Percentiles rank a stretch among this genome's conserved stretches.
These are phyloP conservation scores for Cyaniris semiargus DNA, from an alignment of 2,888 invertebrate species.

Conservation along the genomic window DNA sequence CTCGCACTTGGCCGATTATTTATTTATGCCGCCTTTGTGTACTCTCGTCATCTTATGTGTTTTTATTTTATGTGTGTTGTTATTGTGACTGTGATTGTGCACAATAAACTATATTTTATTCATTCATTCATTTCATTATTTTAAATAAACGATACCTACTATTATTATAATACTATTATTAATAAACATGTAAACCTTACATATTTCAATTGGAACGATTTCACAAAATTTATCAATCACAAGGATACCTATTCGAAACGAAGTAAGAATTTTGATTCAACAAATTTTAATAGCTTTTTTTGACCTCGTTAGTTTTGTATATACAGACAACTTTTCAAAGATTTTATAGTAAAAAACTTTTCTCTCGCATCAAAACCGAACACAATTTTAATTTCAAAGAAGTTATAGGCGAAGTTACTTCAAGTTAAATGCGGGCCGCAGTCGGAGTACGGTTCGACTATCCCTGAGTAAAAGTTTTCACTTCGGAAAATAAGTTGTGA, in stretches of 20 bases:
- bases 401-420: neutral
- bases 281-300: neutral
- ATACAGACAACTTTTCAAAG: neutral
- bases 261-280: neutral
- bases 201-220: neutral
- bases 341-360: neutral
- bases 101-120: too few relatives aligned
- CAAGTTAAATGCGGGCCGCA: neutral
- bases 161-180: too few relatives aligned
- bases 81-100: too few relatives aligned
- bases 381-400: neutral
- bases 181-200: neutral
- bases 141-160: too few relatives aligned
- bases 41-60: too few relatives aligned
- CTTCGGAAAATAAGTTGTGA: neutral
- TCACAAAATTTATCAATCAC: neutral
- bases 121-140: too few relatives aligned
- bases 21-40: too few relatives aligned
- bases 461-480: neutral
- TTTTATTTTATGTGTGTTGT: too few relatives aligned
- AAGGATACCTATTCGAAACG: neutral
- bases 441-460: neutral
- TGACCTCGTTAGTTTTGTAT: neutral
- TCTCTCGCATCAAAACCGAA: neutral
- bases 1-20: too few relatives aligned